phyloP scores from a whole-genome alignment of 1,140 invertebrate species.

The Psix sp. region DNA sequence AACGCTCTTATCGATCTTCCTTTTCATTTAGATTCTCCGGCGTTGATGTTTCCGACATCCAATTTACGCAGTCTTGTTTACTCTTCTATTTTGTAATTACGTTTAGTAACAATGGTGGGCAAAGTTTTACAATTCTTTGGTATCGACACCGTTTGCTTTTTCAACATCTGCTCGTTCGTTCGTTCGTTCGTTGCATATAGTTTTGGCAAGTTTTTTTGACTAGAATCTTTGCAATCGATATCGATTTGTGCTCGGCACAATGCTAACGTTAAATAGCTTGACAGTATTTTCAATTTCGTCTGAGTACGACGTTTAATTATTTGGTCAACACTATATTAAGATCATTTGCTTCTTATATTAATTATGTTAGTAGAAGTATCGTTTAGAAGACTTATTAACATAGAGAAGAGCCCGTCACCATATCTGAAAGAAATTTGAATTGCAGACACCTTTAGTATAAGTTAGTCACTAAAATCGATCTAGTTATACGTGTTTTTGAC shows the following conservation, averaged over 20 bases:
- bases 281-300: conserved; percentile 9
- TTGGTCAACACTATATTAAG: conserved; percentile 10
- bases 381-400: conserved; percentile 61
- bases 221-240: conserved; percentile 39
- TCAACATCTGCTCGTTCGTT: not conserved
- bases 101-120: conserved; percentile 32
- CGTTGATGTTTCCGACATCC: conserved; percentile 64
- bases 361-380: conserved; percentile 57
- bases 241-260: conserved; percentile 7
- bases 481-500: not conserved
- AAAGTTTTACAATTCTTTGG: conserved; percentile 22
- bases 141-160: conserved; percentile 26
- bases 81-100: not conserved
- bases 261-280: not conserved
- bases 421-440: conserved; percentile 74
- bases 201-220: conserved; percentile 52
- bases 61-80: conserved; percentile 32
- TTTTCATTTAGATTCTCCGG: conserved; percentile 22
- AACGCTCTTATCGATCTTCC: conserved; percentile 6
- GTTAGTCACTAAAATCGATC: conserved; percentile 35
- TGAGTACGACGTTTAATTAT: conserved; percentile 45
- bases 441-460: conserved; percentile 61
- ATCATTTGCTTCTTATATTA: conserved; percentile 44
- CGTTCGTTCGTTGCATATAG: not conserved
- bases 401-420: conserved; percentile 70